These are phyloP conservation scores for Cephalopholis sonnerati DNA, from an alignment of 2,113 vertebrate species.

Conservation along the genomic window DNA sequence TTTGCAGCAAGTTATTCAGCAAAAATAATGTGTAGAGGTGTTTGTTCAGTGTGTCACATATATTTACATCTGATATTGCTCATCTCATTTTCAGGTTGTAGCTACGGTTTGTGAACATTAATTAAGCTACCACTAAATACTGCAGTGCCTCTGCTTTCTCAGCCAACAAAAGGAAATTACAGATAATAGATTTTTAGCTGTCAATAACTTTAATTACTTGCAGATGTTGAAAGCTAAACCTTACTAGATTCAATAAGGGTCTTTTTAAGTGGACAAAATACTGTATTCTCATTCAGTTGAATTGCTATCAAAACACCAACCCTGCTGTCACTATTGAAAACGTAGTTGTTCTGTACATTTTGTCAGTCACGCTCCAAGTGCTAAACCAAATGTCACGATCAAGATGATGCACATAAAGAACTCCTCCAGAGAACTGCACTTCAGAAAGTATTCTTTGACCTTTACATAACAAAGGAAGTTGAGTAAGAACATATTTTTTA, in stretches of 20 bases:
- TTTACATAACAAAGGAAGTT: conserved; percentile 56
- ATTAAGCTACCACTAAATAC: neutral
- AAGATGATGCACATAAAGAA: neutral
- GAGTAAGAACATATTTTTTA: conserved; percentile 48
- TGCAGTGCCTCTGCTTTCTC: neutral
- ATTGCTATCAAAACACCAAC: neutral
- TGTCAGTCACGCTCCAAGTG: neutral
- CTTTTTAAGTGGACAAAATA: neutral
- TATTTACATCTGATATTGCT: neutral
- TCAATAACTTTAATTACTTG: conserved; percentile 21
- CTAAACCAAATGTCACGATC: neutral
- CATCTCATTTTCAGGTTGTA: conserved; percentile 15
- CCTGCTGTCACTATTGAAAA: neutral
- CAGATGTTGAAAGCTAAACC: conserved; percentile 11
- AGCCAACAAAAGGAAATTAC: conserved; percentile 1
- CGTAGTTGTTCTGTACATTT: neutral
- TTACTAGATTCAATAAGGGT: neutral
- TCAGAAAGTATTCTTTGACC: conserved; percentile 31
- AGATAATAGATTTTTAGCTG: neutral
- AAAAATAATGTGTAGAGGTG: neutral
- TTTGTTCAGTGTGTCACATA: neutral
- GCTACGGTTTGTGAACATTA: neutral
- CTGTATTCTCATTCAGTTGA: neutral
- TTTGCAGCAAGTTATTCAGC: neutral
- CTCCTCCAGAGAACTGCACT: conserved; percentile 8